Evolutionary conservation across 2,113 vertebrate species (phyloP).

Genomic region (Zootoca vivipara): DNA sequence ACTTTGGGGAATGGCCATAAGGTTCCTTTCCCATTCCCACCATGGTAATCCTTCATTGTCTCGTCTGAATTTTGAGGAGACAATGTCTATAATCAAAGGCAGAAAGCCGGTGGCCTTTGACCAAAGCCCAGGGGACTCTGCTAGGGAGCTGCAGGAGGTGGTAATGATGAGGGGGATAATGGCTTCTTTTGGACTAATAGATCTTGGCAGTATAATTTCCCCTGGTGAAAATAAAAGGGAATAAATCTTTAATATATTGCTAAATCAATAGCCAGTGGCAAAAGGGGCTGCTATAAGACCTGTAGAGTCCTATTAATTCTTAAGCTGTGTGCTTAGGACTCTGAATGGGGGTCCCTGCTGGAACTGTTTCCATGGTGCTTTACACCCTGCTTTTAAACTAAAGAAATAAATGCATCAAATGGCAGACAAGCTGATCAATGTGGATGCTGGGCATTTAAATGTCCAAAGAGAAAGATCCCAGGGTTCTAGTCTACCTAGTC

Average conservation of each 20-base stretch:
- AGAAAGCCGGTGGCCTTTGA: not conserved
- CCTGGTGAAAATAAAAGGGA: conserved; percentile 70
- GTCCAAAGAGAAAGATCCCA: not conserved
- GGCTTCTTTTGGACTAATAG: conserved; percentile 69
- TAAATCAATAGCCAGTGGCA: conserved; percentile 70
- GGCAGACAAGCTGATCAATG: not conserved
- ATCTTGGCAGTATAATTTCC: conserved; percentile 73
- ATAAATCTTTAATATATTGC: conserved; percentile 73
- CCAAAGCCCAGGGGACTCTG: conserved; percentile 25
- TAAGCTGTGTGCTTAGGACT: conserved; percentile 46
- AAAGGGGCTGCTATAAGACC: conserved; percentile 60
- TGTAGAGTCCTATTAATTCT: conserved; percentile 23
- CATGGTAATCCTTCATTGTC: not conserved
- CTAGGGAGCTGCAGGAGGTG: conserved; percentile 29
- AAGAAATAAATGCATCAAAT: not conserved
- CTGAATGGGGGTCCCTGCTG: not conserved
- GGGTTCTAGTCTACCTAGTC: not conserved
- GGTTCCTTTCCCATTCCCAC: no score
- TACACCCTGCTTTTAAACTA: not conserved
- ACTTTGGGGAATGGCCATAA: not conserved
- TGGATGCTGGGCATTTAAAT: not conserved
- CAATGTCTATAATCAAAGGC: not conserved
- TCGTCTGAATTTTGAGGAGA: not conserved
- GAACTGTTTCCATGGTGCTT: not conserved
- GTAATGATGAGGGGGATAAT: conserved; percentile 67